Evolutionary conservation across 1,140 invertebrate genomes (phyloP).

Genomic region (Aphelinus certus): DNA sequence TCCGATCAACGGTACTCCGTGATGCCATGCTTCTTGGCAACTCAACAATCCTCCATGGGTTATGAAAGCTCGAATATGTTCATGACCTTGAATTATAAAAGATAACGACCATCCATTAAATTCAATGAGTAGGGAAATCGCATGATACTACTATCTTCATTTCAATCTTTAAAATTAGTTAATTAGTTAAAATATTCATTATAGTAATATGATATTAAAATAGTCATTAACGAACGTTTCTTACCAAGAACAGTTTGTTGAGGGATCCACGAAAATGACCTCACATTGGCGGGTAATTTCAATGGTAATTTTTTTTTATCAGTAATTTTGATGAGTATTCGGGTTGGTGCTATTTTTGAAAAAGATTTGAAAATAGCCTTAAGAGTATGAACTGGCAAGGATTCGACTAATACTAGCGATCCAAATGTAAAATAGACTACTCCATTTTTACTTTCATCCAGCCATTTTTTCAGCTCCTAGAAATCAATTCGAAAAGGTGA

Average conservation of each 20-base stretch:
- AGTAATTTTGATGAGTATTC: constrained; percentile 45
- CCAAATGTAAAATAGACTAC: neutral
- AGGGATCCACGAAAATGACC: constrained; percentile 38
- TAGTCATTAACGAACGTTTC: neutral
- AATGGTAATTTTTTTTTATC: constrained; percentile 36
- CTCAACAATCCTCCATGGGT: constrained; percentile 66
- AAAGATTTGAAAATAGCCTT: constrained; percentile 41
- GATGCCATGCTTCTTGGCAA: constrained; percentile 75
- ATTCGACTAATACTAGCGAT: neutral
- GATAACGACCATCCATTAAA: neutral
- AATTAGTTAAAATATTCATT: no score
- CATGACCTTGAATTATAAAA: constrained; percentile 49
- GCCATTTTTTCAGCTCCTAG: constrained; percentile 1
- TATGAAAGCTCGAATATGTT: constrained; percentile 57
- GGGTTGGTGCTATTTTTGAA: constrained; percentile 45
- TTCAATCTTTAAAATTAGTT: no score
- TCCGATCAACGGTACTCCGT: constrained; percentile 74
- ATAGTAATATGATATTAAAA: neutral
- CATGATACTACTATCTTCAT: no score
- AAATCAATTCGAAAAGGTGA: neutral
- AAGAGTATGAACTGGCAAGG: constrained; percentile 4
- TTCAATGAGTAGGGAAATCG: no score
- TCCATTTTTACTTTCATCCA: constrained; percentile 1
- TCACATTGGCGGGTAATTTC: constrained; percentile 43
- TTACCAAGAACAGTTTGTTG: constrained; percentile 43